Evolutionary conservation across 1,140 invertebrate genomes (phyloP).

Genomic region (Orius insidiosus): DNA sequence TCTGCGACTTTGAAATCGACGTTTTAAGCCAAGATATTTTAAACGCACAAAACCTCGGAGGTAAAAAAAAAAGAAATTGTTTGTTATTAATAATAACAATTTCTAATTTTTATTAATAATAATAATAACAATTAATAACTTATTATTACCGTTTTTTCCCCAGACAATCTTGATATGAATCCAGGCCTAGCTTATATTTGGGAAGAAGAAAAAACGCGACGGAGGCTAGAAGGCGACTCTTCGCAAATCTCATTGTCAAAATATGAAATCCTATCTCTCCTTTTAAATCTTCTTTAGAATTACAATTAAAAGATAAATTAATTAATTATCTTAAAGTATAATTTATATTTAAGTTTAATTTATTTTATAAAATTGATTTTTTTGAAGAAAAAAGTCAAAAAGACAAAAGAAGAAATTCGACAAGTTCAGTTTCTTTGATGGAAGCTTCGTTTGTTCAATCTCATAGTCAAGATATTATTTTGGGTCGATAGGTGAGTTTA

Average conservation of each 20-base stretch:
- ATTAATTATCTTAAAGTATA: constrained; percentile 4
- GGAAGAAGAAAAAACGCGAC: too few relatives aligned
- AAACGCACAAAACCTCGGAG: too few relatives aligned
- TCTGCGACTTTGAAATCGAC: constrained; percentile 35
- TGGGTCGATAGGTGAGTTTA: background rate
- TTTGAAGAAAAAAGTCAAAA: too few relatives aligned
- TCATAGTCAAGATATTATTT: background rate
- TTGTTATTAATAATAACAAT: too few relatives aligned
- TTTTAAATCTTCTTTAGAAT: constrained; percentile 2
- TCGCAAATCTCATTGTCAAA: constrained; percentile 4
- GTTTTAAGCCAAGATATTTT: too few relatives aligned
- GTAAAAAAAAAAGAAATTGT: too few relatives aligned
- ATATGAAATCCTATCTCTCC: background rate
- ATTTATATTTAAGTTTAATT: background rate
- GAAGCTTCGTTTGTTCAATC: background rate
- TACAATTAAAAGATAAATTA: constrained; percentile 12
- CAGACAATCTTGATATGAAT: constrained; percentile 42
- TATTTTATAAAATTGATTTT: background rate
- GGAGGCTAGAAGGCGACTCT: constrained; percentile 25
- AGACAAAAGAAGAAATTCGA: background rate
- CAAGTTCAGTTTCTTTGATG: background rate
- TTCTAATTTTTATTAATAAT: too few relatives aligned
- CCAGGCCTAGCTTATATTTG: constrained; percentile 75
- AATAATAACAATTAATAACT: too few relatives aligned
- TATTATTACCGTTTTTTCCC: too few relatives aligned